Conservation (phyloP, 1,140 invertebrate species). For the Penaeus japonicus region DNA sequence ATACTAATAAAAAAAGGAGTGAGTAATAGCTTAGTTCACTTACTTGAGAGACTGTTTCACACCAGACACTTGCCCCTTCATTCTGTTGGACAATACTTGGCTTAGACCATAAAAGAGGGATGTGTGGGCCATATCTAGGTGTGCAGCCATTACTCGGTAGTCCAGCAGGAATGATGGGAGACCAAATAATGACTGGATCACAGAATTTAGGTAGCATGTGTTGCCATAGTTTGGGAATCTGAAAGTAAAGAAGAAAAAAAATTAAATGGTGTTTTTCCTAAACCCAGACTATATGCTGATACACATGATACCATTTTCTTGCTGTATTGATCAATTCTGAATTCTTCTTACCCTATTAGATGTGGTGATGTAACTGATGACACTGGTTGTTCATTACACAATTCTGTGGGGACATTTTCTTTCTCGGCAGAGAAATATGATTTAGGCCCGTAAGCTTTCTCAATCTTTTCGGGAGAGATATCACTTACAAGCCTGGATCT, state of each 20-base stretch:
- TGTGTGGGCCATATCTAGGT: constrained; percentile 15
- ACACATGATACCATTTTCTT: too few relatives aligned
- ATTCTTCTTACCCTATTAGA: constrained; percentile 44
- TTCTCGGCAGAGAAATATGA: constrained; percentile 35
- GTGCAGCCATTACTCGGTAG: background rate
- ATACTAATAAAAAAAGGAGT: background rate
- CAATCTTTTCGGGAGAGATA: constrained; percentile 48
- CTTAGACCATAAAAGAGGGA: constrained; percentile 48
- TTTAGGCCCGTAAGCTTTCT: constrained; percentile 45
- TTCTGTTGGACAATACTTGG: constrained; percentile 26
- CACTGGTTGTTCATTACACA: background rate
- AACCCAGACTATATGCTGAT: too few relatives aligned
- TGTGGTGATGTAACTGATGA: constrained; percentile 19
- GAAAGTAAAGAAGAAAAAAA: background rate
- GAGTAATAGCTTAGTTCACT: background rate
- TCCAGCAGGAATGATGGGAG: constrained; percentile 48
- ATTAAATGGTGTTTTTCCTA: too few relatives aligned
- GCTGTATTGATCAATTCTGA: too few relatives aligned
- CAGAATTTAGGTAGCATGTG: constrained; percentile 61
- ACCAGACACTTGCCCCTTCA: constrained; percentile 35
- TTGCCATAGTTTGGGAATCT: constrained; percentile 61
- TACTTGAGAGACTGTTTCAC: constrained; percentile 49
- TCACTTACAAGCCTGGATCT: constrained; percentile 37
- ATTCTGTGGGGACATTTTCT: constrained; percentile 43
- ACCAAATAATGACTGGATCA: constrained; percentile 58